phyloP scores from a whole-genome alignment of 2,113 vertebrate species.

The Mixornis gularis region DNA sequence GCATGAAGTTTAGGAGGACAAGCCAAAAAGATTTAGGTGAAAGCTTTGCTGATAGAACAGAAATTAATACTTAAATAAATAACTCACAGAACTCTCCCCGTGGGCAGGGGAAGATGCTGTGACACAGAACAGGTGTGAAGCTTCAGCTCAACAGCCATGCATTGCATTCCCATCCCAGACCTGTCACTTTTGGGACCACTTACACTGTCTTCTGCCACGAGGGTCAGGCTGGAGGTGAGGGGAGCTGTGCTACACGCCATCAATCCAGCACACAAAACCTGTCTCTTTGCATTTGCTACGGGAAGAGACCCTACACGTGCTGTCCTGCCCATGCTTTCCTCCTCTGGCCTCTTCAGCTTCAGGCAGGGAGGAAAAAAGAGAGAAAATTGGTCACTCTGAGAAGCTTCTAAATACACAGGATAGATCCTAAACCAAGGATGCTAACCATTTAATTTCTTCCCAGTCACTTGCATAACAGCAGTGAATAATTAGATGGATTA shows the following conservation, averaged over 20 bases:
- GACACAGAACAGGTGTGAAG: conserved; percentile 53
- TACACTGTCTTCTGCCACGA: not conserved
- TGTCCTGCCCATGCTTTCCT: not conserved
- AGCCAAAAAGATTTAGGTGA: not conserved
- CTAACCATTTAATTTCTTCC: not conserved
- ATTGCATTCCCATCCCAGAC: not conserved
- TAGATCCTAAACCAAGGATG: not conserved
- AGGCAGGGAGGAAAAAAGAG: not conserved
- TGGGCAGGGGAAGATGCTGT: conserved; percentile 16
- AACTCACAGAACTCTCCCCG: not conserved
- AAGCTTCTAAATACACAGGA: not conserved
- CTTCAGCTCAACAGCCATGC: conserved; percentile 24
- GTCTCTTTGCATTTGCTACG: not conserved
- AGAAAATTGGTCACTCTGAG: not conserved
- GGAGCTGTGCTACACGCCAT: conserved; percentile 28
- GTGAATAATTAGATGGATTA: not conserved
- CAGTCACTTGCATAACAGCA: not conserved
- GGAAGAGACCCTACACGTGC: not conserved
- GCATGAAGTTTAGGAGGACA: not conserved
- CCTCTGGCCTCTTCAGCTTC: not conserved
- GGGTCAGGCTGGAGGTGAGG: conserved; percentile 21
- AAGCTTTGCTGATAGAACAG: not conserved
- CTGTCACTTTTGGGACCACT: not conserved
- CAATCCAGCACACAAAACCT: not conserved
- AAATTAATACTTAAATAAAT: not conserved